Evolutionary conservation across 2,888 invertebrate species (phyloP).

Genomic region (Atethmia centrago): DNA sequence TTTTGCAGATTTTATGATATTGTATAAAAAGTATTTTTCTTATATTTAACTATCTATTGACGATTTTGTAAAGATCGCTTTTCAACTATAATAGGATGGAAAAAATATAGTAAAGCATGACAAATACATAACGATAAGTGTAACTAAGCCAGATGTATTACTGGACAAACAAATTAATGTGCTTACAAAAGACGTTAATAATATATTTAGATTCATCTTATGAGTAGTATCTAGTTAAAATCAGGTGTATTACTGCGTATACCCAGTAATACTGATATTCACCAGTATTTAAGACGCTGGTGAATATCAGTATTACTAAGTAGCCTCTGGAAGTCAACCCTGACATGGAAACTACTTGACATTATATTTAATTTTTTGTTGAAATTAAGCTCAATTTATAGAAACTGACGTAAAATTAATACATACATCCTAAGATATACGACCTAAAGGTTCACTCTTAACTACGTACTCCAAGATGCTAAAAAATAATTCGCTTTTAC

Average conservation of each 20-base stretch:
- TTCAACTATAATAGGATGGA: not conserved
- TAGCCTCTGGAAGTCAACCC: not conserved
- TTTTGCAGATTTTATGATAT: not conserved
- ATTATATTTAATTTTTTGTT: not conserved
- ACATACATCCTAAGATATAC: not conserved
- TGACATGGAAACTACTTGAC: not conserved
- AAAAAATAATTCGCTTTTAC: conserved; percentile 31
- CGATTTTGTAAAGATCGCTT: not conserved
- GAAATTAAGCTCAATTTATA: too few species aligned
- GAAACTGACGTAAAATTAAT: not conserved
- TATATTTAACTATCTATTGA: not conserved
- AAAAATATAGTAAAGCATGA: not conserved
- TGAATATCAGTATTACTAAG: not conserved
- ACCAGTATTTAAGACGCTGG: not conserved
- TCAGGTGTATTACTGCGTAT: not conserved
- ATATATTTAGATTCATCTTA: not conserved
- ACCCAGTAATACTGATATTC: not conserved
- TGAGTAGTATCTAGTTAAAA: too few species aligned
- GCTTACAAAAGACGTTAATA: not conserved
- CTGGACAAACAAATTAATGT: not conserved
- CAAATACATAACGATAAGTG: too few species aligned
- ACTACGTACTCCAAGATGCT: not conserved
- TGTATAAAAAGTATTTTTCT: not conserved
- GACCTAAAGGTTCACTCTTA: not conserved
- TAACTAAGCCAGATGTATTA: not conserved